Conservation (phyloP, 2,797 vertebrate species). For the Muraenolepis orangiensis region DNA sequence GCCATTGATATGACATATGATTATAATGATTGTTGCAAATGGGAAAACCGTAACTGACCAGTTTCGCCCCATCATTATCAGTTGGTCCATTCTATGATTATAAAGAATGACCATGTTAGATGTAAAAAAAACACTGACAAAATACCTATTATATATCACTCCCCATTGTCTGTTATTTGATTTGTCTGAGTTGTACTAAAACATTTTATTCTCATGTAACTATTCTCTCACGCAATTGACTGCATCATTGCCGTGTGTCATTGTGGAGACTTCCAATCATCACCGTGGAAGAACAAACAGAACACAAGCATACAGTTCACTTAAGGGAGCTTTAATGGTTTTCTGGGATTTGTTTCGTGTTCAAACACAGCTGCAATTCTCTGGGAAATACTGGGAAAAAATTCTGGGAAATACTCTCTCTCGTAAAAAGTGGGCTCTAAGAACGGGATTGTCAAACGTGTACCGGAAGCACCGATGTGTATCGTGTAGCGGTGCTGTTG, state of each 20-base stretch:
- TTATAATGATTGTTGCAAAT: not conserved
- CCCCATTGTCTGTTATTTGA: not conserved
- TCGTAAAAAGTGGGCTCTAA: not conserved
- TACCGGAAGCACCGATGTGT: no score
- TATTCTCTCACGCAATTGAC: not conserved
- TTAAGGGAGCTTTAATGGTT: slow-evolving; percentile 28
- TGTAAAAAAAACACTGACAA: no score
- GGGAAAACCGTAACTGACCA: not conserved
- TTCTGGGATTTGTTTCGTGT: slow-evolving; percentile 36
- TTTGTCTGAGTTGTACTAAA: not conserved
- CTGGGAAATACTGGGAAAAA: not conserved
- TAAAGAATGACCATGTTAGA: not conserved
- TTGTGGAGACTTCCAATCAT: not conserved
- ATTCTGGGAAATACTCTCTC: slow-evolving; percentile 1
- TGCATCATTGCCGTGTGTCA: no score
- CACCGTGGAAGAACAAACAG: not conserved
- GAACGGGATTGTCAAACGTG: not conserved
- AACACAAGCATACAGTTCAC: slow-evolving; percentile 1
- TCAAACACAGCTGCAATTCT: slow-evolving; percentile 14
- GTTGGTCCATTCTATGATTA: not conserved
- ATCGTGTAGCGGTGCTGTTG: not conserved
- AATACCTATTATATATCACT: not conserved
- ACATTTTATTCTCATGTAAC: not conserved
- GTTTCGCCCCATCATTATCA: not conserved
- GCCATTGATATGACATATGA: not conserved